Base-by-base conservation (phyloP, 2,888 invertebrate genomes). In the Icerya purchasi region DNA sequence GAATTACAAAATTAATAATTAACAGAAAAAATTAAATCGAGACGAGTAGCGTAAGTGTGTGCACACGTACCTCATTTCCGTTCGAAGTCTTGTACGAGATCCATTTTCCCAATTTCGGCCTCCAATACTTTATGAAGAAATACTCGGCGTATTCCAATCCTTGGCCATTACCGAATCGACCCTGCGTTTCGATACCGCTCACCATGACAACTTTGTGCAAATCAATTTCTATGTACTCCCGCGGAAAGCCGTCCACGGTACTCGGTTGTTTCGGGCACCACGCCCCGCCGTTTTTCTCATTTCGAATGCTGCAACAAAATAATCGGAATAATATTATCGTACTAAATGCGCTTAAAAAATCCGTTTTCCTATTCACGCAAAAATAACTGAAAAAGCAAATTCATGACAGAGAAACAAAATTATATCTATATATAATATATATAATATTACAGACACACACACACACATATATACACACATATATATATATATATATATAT, bases 221-320 rank as follows among this genome's bases (percentile, higher is more conserved):
- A 70, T 91, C 83, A 64, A 87, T 79, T 76, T 92, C 82, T 62
- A 86, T 73, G 84, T 84, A 85, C 71, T 86, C 85, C 62, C 77
- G 77, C 2, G 82, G 77, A n/a, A n/a, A n/a, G n/a, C n/a, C n/a
- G 66, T 84, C 84, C n/a, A 81, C 79, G 22, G 84, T 84, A 68
- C 87, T 83, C 70, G 83, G 82, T 57, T 79, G 76, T 72, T 82
- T 81, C 14, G 93, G 92, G 74, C 93, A 93, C 93, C 92, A 93
- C 1, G 92, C 92, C 54, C 92, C 92, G 18, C 90, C 88, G 68
- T 82, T 80, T 65, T 78, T 76, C 69, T 92, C 91, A 66, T 81
- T 81, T 65, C 84, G 81, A 66, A 91, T 75, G 71, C 92, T 92
- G 78, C 24, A 74, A 72, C 62, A n/a, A n/a, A n/a, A n/a, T n/a